These are phyloP conservation scores for Drosophila cracens DNA, from an alignment of 2,888 invertebrate genomes.

Conservation along the genomic window DNA sequence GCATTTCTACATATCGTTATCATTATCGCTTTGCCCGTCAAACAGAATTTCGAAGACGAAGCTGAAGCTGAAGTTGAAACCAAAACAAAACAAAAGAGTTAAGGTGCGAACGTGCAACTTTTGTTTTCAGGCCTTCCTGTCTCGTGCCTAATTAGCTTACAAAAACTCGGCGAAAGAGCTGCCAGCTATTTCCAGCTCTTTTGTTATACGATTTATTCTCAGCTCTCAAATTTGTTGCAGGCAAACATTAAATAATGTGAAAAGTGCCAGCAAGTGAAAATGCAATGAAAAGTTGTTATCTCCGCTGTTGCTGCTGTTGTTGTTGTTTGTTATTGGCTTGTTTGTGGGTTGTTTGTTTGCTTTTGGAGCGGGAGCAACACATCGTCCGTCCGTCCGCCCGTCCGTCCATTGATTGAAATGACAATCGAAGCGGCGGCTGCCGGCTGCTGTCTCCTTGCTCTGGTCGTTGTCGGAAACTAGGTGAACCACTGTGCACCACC, in stretches of 20 bases:
- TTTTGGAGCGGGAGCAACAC: constrained; percentile 44
- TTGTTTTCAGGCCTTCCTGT: constrained; percentile 66
- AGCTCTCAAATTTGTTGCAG: constrained; percentile 42
- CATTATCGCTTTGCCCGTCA: constrained; percentile 41
- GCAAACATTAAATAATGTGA: constrained; percentile 75
- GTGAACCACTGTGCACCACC: constrained; percentile 71
- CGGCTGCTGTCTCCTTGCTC: constrained; percentile 36
- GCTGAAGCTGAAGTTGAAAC: neutral
- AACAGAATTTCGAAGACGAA: neutral
- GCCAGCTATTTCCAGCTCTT: constrained; percentile 22
- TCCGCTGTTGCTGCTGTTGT: constrained; percentile 16
- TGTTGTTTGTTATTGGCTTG: constrained; percentile 40
- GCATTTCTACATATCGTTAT: constrained; percentile 60
- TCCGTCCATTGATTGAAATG: constrained; percentile 73
- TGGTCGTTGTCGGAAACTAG: constrained; percentile 61
- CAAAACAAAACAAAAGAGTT: constrained; percentile 56
- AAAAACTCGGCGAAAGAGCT: constrained; percentile 13
- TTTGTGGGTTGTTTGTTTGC: constrained; percentile 50
- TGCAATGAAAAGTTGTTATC: constrained; percentile 72
- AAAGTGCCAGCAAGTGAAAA: constrained; percentile 74
- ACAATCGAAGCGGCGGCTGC: constrained; percentile 61
- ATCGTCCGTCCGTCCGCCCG: constrained; percentile 46
- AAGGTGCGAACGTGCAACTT: constrained; percentile 63
- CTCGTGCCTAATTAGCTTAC: constrained; percentile 66
- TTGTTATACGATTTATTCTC: constrained; percentile 45